Base-by-base conservation (phyloP, 2,113 vertebrate genomes). In the Barbus barbus region DNA sequence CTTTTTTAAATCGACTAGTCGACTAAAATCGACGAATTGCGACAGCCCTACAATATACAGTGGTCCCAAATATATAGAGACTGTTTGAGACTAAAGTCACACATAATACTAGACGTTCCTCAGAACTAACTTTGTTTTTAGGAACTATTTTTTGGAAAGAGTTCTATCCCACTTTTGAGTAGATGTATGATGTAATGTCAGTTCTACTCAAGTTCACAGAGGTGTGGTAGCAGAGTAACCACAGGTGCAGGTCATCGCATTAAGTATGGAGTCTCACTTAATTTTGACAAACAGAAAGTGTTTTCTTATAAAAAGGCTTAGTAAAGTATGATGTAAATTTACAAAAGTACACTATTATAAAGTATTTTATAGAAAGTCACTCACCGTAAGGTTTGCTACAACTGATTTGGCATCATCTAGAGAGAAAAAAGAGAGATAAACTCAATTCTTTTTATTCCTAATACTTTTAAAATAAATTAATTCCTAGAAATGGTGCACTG, bases 321-420 rank as follows among this genome's bases (percentile, higher is more conserved):
- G 33, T 69, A 69, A 69, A 12, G 20, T 69, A 38, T 38, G 9
- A 71, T 6, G 9, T 71, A 71, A 71, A 22, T 22, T n/a, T 71
- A 38, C 20, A 71, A 36, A 38, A 36, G 18, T 38, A 22, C 11
- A 38, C 36, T 22, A 38, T 9, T 69, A 22, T 38, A 38, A 71
- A 38, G 20, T 22, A 69, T 13, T 71, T 13, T n/a, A 33, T 24
- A 22, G 36, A 74, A 74, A 3, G 41, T 26, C 13, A 78, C 75
- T 78, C 3, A 78, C 75, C 56, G 75, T 78, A n/a, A 78, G 75
- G 75, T 78, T 78, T 78, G 75, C 75, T 16, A 78, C 53, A 78
- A 78, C 9, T 36, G 28, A 28, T 78, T 78, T 78, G 2, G 75
- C 20, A 78, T 78, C 75, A 24, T 56, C 75, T 78, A 60, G 14